Base-by-base conservation (phyloP, 2,113 vertebrate species). In the Trematocara marginatum region DNA sequence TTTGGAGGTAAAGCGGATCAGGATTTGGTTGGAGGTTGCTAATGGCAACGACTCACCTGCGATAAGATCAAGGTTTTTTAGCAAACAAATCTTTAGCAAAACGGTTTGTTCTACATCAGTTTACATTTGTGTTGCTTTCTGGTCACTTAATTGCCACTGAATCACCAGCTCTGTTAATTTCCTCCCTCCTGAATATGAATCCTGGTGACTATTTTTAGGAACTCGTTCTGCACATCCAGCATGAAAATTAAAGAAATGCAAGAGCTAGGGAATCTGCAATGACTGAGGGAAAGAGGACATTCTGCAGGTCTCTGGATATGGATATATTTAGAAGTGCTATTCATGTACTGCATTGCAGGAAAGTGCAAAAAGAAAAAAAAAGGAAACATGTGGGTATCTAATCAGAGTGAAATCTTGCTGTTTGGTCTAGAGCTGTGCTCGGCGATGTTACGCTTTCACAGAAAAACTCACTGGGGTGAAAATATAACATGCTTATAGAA, bases 11-110 rank as follows among this genome's bases (percentile, higher is more conserved):
- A 99, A 99, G 81, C 97, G 97, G 90, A 99, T 98, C 76, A 99
- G 96, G 90, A 99, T 97, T 96, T 99, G 97, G 96, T 99, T 99
- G 96, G 98, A 97, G 59, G 98, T 98, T 76, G 98, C 98, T 88
- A 99, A 88, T 0, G 99, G 98, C 83, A 99, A 93, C 0, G 99
- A 99, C 95, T 99, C 99, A 80, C 99, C 99, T 99, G 89, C 52
- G 89, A 89, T 26, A 66, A 18, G 69, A 52, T 74, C 42, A 86
- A 18, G 34, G 23, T 16, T 89, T 82, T 78, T 59, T 20, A 78
- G 64, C 35, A 8, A 71, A 71, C 40, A 71, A 4, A 74, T 42
- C 3, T 69, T 64, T 64, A 38, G 59, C 18, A 64, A 64, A 38
- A 1, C 4, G 18, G 18, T 35, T 16, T 13, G 8, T 51, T 86